phyloP scores from a whole-genome alignment of 2,113 vertebrate species.

The Tricholaema leucomelas region DNA sequence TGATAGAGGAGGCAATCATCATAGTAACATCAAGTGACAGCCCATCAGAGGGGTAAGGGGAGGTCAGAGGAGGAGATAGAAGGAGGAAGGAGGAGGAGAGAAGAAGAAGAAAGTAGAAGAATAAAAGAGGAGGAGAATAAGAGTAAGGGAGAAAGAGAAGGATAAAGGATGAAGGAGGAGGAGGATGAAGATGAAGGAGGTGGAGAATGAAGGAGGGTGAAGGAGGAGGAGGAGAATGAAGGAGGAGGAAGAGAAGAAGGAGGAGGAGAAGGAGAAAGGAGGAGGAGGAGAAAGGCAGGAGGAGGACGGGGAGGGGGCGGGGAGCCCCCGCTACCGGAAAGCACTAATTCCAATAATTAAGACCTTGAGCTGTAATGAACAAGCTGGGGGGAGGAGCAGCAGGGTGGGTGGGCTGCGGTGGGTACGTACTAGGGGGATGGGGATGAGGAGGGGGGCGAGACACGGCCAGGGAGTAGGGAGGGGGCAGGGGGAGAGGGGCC shows the following conservation, averaged over 20 bases:
- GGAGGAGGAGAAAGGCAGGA: too few species aligned
- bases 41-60: background rate
- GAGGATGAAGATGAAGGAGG: too few species aligned
- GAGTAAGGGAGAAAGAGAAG: too few species aligned
- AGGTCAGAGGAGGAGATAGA: background rate
- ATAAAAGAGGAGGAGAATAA: too few species aligned
- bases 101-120: too few species aligned
- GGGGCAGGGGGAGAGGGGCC: background rate
- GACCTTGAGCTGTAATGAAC: background rate
- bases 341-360: conserved; percentile 4
- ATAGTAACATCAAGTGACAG: background rate
- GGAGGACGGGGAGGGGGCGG: background rate
- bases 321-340: background rate
- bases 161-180: rapidly evolving
- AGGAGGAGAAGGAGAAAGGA: rapidly evolving
- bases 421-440: background rate
- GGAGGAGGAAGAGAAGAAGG: too few species aligned
- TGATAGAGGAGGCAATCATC: background rate
- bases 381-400: background rate
- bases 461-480: background rate
- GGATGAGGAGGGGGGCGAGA: background rate
- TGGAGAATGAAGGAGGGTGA: too few species aligned
- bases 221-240: too few species aligned
- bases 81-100: background rate
- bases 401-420: conserved; percentile 6